Evolutionary conservation across 1,140 invertebrate genomes (phyloP).

Genomic region (Pantala flavescens): DNA sequence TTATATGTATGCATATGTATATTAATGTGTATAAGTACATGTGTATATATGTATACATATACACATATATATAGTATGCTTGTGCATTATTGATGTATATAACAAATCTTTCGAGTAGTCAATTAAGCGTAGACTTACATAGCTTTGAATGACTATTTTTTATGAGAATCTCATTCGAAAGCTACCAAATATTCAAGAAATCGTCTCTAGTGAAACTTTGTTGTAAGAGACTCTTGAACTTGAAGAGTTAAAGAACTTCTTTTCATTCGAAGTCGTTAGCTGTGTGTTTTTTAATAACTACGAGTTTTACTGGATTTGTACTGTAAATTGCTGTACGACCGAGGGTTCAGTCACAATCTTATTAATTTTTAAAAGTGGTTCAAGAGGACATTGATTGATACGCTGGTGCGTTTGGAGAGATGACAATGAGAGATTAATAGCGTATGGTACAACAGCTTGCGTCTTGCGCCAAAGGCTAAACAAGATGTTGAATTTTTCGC

Average conservation of each 20-base stretch:
- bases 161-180: background rate
- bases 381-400: no score
- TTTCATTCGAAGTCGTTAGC: background rate
- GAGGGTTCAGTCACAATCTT: no score
- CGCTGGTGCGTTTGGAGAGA: no score
- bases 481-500: background rate
- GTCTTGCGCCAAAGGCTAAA: background rate
- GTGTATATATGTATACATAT: background rate
- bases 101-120: background rate
- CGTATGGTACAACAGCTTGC: no score
- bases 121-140: background rate
- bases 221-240: background rate
- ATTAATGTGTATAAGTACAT: no score
- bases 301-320: background rate
- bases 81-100: background rate
- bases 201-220: background rate
- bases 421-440: no score
- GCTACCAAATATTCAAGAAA: background rate
- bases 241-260: background rate
- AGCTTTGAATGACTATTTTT: conserved; percentile 8
- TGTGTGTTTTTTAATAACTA: background rate
- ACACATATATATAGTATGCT: background rate
- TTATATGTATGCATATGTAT: no score
- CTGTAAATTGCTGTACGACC: no score
- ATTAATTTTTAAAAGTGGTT: no score